Conservation (phyloP, 2,888 invertebrate genomes). For the Sycophila texana region DNA sequence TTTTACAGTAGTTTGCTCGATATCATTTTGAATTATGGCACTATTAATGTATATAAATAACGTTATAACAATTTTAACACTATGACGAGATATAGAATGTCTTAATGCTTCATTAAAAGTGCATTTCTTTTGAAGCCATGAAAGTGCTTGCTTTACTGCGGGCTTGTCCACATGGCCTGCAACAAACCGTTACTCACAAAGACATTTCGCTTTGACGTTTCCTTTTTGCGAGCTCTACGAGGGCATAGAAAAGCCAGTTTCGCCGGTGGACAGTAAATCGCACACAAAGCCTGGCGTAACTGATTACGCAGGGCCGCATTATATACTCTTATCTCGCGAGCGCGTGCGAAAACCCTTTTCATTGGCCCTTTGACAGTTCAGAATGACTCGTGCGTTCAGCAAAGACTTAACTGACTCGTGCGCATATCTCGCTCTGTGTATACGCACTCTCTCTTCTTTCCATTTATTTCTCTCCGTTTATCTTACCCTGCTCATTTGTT, state of each 20-base stretch:
- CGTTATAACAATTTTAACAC: not conserved
- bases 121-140: not conserved
- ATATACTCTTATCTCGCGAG: constrained; percentile 18
- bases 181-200: constrained; percentile 27
- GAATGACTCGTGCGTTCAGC: constrained; percentile 21
- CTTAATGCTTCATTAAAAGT: not conserved
- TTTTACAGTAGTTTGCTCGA: no score
- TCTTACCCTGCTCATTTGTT: not conserved
- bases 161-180: no score
- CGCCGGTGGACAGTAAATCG: constrained; percentile 31
- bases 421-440: not conserved
- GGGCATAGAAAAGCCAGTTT: constrained; percentile 38
- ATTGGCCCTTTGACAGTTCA: constrained; percentile 42
- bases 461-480: not conserved
- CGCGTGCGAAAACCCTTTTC: constrained; percentile 19
- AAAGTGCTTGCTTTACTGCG: not conserved
- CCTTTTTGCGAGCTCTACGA: constrained; percentile 11
- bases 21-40: not conserved
- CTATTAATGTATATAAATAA: not conserved
- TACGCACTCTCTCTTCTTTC: not conserved
- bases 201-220: not conserved
- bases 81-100: not conserved
- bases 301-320: constrained; percentile 32
- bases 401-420: constrained; percentile 13
- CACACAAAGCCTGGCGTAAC: constrained; percentile 20